Evolutionary conservation across 2,888 invertebrate species (phyloP).

Genomic region (Lingula anatina): DNA sequence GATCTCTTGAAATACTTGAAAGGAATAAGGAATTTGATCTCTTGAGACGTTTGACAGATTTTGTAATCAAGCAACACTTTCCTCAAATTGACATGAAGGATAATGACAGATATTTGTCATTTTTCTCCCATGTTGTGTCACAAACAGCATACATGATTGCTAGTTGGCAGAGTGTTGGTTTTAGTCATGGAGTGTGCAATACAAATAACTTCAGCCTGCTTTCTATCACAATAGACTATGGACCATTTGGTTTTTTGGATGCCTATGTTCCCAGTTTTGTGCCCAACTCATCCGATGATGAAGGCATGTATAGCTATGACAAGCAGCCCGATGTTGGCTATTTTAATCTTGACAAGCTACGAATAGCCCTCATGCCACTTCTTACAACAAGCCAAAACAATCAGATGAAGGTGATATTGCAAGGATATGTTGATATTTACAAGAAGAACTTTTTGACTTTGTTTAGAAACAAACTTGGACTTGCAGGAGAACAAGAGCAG

Average conservation of each 20-base stretch:
- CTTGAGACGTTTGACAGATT: constrained; percentile 28
- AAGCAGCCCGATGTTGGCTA: constrained; percentile 36
- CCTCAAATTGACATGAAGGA: constrained; percentile 17
- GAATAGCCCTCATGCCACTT: constrained; percentile 25
- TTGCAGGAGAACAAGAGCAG: constrained; percentile 15
- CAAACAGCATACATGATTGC: constrained; percentile 36
- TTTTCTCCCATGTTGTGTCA: constrained; percentile 28
- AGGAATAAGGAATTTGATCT: constrained; percentile 20
- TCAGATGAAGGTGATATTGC: constrained; percentile 17
- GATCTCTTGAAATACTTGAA: constrained; percentile 40
- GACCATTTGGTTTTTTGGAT: constrained; percentile 46
- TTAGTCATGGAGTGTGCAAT: constrained; percentile 44
- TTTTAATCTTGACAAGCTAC: constrained; percentile 37
- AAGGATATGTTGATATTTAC: constrained; percentile 27
- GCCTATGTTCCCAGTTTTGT: constrained; percentile 35
- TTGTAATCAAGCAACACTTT: constrained; percentile 33
- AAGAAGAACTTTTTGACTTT: constrained; percentile 24
- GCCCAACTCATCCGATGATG: constrained; percentile 46
- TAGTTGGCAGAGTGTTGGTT: constrained; percentile 39
- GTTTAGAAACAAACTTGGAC: constrained; percentile 36
- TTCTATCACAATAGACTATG: constrained; percentile 44
- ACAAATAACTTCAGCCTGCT: constrained; percentile 45
- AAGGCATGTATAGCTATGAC: constrained; percentile 34
- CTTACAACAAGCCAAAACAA: constrained; percentile 15
- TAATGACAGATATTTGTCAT: constrained; percentile 19